Percentiles rank a stretch among this genome's conserved stretches.
Evolutionary conservation across 2,113 vertebrate genomes (phyloP).

Genomic region (Cephalopterus ornatus): DNA sequence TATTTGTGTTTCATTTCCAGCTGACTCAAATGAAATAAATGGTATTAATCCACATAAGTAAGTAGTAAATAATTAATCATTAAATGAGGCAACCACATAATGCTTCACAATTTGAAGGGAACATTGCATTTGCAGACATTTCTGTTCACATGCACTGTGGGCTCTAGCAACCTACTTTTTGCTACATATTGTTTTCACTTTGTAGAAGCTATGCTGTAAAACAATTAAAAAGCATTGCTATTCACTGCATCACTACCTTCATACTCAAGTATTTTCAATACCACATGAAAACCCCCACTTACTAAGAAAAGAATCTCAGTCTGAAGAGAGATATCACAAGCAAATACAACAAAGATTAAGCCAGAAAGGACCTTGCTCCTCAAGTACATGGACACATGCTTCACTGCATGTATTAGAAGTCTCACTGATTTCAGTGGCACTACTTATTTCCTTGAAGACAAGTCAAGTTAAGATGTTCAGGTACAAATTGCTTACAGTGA

Average conservation of each 20-base stretch:
- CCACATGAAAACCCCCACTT: background rate
- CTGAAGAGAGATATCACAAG: background rate
- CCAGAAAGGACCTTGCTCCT: background rate
- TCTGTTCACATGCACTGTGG: background rate
- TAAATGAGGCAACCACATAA: background rate
- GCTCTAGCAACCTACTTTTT: background rate
- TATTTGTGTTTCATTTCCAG: background rate
- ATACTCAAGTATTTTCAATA: background rate
- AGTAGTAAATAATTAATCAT: background rate
- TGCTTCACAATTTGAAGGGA: conserved; percentile 31
- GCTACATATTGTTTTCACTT: background rate
- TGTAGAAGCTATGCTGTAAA: background rate
- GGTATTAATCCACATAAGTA: background rate
- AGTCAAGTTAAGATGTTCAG: background rate
- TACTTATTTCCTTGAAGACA: background rate
- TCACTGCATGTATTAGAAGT: background rate
- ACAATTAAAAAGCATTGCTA: background rate
- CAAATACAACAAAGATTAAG: background rate
- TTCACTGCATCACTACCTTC: background rate
- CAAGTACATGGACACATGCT: background rate
- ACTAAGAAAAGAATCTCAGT: background rate
- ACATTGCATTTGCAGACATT: conserved; percentile 13
- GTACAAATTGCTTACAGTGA: background rate
- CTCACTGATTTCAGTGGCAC: background rate
- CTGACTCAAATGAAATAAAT: background rate